A percentile compares a stretch with the other conserved stretches of the same genome.
Conservation (phyloP, 2,797 vertebrate genomes). For the Spheniscus humboldti region DNA sequence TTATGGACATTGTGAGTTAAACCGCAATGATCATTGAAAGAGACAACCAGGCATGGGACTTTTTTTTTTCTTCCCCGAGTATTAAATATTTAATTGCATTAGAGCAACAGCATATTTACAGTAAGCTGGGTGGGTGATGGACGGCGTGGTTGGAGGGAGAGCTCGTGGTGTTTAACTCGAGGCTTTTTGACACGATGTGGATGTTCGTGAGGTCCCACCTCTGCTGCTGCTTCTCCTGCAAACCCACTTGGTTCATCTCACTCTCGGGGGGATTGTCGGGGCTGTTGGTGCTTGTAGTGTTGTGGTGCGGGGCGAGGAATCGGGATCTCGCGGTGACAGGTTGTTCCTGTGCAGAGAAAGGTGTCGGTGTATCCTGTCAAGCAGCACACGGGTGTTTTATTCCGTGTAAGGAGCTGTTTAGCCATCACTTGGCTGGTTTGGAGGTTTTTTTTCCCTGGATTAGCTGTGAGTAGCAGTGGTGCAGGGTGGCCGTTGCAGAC, state of each 20-base stretch:
- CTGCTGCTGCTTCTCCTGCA: neutral
- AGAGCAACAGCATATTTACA: constrained; percentile 17
- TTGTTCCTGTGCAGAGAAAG: neutral
- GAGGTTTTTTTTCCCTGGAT: neutral
- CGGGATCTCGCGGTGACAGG: rapidly evolving
- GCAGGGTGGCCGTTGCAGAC: neutral
- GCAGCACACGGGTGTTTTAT: neutral
- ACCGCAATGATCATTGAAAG: neutral
- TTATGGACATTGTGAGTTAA: neutral
- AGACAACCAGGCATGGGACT: neutral
- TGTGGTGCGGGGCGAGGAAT: rapidly evolving
- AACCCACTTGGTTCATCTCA: neutral
- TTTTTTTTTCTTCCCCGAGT: neutral
- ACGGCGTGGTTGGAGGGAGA: neutral
- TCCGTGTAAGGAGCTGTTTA: rapidly evolving
- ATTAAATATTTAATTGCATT: constrained; percentile 51
- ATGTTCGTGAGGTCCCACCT: neutral
- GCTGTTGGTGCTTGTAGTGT: neutral
- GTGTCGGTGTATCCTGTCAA: neutral
- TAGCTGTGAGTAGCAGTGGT: neutral
- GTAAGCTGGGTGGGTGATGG: neutral
- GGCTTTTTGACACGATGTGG: neutral
- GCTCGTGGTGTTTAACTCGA: neutral
- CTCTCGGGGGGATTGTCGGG: neutral
- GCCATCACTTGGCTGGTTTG: neutral